These are phyloP conservation scores for Tarsius wallacei DNA, from an alignment of 2,797 vertebrate species.

Conservation along the genomic window DNA sequence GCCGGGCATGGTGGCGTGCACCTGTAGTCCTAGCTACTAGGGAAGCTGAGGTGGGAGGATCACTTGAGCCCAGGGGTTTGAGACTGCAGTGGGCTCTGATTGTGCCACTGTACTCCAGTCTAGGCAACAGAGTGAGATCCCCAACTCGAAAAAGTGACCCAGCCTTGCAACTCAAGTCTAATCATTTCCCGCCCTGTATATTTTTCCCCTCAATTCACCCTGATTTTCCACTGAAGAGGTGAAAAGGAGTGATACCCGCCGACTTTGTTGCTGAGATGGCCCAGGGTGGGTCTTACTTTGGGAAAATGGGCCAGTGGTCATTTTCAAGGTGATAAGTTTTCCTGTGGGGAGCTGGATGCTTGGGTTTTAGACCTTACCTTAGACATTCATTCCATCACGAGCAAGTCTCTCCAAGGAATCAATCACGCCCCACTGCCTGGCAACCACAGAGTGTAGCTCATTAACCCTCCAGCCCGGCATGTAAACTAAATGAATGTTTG, in stretches of 20 bases:
- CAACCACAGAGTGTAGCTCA: not conserved
- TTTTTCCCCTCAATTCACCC: not conserved
- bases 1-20: too few species aligned
- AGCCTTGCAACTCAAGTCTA: not conserved
- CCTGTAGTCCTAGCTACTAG: too few species aligned
- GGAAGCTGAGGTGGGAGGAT: too few species aligned
- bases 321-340: not conserved
- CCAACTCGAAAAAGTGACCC: not conserved
- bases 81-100: too few species aligned
- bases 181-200: rapidly evolving
- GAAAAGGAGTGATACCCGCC: not conserved
- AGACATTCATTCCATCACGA: rapidly evolving
- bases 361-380: not conserved
- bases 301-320: not conserved
- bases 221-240: rapidly evolving
- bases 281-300: not conserved
- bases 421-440: not conserved
- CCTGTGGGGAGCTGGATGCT: not conserved
- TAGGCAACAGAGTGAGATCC: too few species aligned
- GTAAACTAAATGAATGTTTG: not conserved
- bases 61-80: too few species aligned
- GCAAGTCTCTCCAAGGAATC: not conserved
- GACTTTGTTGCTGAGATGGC: not conserved
- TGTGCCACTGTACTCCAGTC: too few species aligned
- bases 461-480: not conserved